A percentile compares a stretch with the other conserved stretches of the same genome.
Evolutionary conservation across 2,797 vertebrate genomes (phyloP).

Genomic region (Adrianichthys oophorus): DNA sequence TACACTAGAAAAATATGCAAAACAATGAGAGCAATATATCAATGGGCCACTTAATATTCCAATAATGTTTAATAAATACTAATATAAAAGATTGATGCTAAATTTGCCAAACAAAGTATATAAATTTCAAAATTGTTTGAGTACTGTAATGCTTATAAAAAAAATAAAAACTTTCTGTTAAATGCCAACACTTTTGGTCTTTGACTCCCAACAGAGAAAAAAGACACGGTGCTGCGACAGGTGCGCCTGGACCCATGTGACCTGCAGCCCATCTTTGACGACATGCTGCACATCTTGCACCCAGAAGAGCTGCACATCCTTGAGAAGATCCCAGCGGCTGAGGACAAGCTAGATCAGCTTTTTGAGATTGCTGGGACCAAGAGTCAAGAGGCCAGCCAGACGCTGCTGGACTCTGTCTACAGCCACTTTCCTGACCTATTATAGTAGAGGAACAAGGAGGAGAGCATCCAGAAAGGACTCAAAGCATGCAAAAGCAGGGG

Average conservation of each 20-base stretch:
- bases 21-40: too few relatives aligned
- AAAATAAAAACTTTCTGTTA: neutral
- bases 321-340: conserved; percentile 89
- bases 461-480: neutral
- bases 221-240: conserved; percentile 96
- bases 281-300: conserved; percentile 97
- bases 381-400: conserved; percentile 98
- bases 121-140: too few relatives aligned
- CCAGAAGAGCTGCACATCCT: conserved; percentile 91
- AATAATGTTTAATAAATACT: too few relatives aligned
- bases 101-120: too few relatives aligned
- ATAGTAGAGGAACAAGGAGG: conserved; percentile 61
- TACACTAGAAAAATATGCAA: too few relatives aligned
- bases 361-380: conserved; percentile 96
- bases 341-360: conserved; percentile 93
- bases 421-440: conserved; percentile 94
- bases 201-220: conserved; percentile 84
- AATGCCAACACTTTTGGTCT: neutral
- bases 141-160: too few relatives aligned
- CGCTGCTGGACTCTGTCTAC: conserved; percentile 95
- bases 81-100: too few relatives aligned
- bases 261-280: conserved; percentile 97
- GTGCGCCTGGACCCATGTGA: conserved; percentile 95
- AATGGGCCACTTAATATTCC: too few relatives aligned
- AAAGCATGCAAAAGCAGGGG: conserved; percentile 2